A percentile compares a stretch with the other conserved stretches of the same genome.
phyloP scores from a whole-genome alignment of 1,140 invertebrate species.

The Drosophila kohkoa region DNA sequence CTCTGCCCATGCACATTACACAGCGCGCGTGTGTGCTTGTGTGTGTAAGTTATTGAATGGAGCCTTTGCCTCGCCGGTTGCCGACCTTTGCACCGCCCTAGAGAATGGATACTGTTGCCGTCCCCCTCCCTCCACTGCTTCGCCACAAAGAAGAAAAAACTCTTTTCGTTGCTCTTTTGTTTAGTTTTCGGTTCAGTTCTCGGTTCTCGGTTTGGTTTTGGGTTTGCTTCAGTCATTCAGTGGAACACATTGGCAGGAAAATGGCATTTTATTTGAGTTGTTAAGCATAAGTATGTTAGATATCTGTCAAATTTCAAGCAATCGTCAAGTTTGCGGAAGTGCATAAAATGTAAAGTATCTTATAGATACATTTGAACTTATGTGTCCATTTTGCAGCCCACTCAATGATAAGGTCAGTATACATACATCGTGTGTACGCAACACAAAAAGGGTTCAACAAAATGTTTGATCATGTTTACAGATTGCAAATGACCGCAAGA shows the following conservation, averaged over 20 bases:
- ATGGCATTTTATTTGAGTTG: slow-evolving; percentile 39
- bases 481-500: neutral
- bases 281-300: slow-evolving; percentile 46
- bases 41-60: slow-evolving; percentile 65
- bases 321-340: slow-evolving; percentile 42
- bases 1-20: slow-evolving; percentile 68
- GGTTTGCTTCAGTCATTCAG: slow-evolving; percentile 10
- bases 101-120: slow-evolving; percentile 32
- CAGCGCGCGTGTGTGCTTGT: slow-evolving; percentile 23
- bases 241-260: slow-evolving; percentile 21
- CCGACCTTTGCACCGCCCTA: slow-evolving; percentile 62
- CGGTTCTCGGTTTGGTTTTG: slow-evolving; percentile 34
- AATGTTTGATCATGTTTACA: slow-evolving; percentile 9
- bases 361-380: slow-evolving; percentile 16
- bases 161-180: slow-evolving; percentile 44
- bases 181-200: slow-evolving; percentile 29
- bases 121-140: neutral
- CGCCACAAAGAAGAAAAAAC: slow-evolving; percentile 1
- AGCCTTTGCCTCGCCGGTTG: slow-evolving; percentile 52
- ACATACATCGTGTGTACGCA: neutral
- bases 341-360: slow-evolving; percentile 49
- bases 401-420: slow-evolving; percentile 4
- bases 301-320: slow-evolving; percentile 46
- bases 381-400: slow-evolving; percentile 3
- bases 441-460: neutral